Evolutionary conservation across 2,797 vertebrate species (phyloP), one percentile per base, ranked within the genome.

Genomic region (Sebastes oblongus): DNA sequence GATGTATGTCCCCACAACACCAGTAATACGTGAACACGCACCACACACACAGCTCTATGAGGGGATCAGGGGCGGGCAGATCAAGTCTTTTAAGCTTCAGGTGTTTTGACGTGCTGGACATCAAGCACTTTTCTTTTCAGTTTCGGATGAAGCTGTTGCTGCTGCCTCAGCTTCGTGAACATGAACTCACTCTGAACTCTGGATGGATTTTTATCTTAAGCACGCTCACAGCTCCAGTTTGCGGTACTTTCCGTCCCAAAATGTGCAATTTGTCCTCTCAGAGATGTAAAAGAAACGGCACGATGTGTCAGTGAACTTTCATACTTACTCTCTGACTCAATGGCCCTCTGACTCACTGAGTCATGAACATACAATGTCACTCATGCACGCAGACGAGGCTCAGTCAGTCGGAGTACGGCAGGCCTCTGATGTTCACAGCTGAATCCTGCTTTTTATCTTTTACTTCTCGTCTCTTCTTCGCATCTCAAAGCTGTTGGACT

Each of bases 251-350:
- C 72, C 16, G 0, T 50, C 34, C 54, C 18, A 10, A 64, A 64
- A 13, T n/a, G 13, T 34, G 50, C 72, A n/a, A 13, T 66, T 72
- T 25, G 58, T 81, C 71, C 30, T 58, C 27, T 73, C 25, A 29
- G 12, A 78, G 72, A 83, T 80, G 69, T 34, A 18, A 36, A 72
- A 59, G 55, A 46, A 64, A 32, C 7, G 18, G 20, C 25, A 67
- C 22, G 77, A 86, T 78, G 82, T 24, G 58, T 81, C 69, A 67
- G 69, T 89, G 84, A 84, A 85, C 83, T 78, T 82, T 83, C 86
- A 82, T 91, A 16, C 81, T 78, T 87, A 2, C 20, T 74, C 60
- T 58, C 65, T 94, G 91, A 93, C 88, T 93, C 92, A 92, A 46
- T 80, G 72, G 83, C 80, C 82, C 81, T 70, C 83, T 91, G 88